Evolutionary conservation across 2,888 invertebrate genomes (phyloP).

Genomic region (Mechanitis mazaeus): DNA sequence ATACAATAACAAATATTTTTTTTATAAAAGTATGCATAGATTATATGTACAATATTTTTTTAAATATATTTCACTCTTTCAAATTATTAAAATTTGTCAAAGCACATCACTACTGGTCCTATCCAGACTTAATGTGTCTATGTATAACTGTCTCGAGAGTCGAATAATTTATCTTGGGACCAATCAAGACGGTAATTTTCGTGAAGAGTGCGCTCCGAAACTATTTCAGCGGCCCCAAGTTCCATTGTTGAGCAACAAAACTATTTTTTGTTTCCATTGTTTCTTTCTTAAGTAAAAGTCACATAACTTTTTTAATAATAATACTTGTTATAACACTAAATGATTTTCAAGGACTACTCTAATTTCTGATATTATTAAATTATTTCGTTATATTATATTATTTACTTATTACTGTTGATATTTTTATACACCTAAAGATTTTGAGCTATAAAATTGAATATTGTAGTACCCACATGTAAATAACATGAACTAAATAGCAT

Average conservation of each 20-base stretch:
- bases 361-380: background rate
- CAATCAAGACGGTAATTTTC: constrained; percentile 70
- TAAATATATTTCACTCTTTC: too few species aligned
- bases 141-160: constrained; percentile 47
- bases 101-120: constrained; percentile 2
- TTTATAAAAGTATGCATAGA: too few species aligned
- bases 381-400: too few species aligned
- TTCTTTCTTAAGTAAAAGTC: constrained; percentile 16
- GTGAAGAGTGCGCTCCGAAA: constrained; percentile 55
- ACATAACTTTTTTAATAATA: constrained; percentile 8
- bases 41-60: too few species aligned
- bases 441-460: too few species aligned
- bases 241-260: constrained; percentile 42
- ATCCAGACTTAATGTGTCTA: constrained; percentile 19
- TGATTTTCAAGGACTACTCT: background rate
- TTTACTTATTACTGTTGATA: too few species aligned
- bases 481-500: too few species aligned
- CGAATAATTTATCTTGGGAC: constrained; percentile 67
- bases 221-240: constrained; percentile 50
- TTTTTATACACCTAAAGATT: too few species aligned
- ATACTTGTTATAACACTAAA: background rate
- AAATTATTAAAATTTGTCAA: too few species aligned
- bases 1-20: too few species aligned
- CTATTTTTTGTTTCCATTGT: constrained; percentile 31
- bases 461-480: too few species aligned